Evolutionary conservation across 2,113 vertebrate species (phyloP), one percentile per base, ranked within the genome.

Genomic region (Podilymbus podiceps): DNA sequence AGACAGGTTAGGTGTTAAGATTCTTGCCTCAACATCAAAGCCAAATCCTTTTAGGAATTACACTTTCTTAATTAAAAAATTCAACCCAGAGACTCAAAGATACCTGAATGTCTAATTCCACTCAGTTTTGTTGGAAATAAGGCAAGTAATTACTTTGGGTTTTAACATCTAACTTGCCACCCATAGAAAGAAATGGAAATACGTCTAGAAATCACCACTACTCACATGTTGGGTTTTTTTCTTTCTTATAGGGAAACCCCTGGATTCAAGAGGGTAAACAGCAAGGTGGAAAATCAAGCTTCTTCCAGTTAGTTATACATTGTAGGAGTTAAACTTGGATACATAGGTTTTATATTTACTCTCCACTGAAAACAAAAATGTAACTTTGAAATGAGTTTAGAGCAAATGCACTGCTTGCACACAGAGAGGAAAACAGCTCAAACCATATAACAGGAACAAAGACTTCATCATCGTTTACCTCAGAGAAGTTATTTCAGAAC

Each of bases 201-300:
- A 69, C 7, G 72, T 72, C 11, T 30, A 76, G 33, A 91, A 80
- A 62, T 44, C 47, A 55, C 5, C 6, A 35, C 30, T 89, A 52
- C 3, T 17, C 4, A 6, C 2, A 13, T 4, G 0, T 17, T 63
- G 11, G 3, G 0, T 0, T 0, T 31, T 75, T 64, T 59, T 8
- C 18, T 87, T 66, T 16, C 4, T 53, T 28, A 15, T 4, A 68
- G 27, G 23, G 17, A 88, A 94, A 69, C 2, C 9, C 6, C n/a
- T 0, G 5, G 18, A 59, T 59, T 7, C 13, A 85, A 85, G 7
- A 8, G 7, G 20, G 6, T 56, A 85, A 90, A 71, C 2, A 58
- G 7, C 5, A 85, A 87, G 24, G 21, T 53, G 17, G 10, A 79
- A 93, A 88, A 90, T 19, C 58, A 69, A 40, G 16, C 42, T 75